Base-by-base conservation (phyloP, 2,888 invertebrate genomes). In the Hesperia comma region DNA sequence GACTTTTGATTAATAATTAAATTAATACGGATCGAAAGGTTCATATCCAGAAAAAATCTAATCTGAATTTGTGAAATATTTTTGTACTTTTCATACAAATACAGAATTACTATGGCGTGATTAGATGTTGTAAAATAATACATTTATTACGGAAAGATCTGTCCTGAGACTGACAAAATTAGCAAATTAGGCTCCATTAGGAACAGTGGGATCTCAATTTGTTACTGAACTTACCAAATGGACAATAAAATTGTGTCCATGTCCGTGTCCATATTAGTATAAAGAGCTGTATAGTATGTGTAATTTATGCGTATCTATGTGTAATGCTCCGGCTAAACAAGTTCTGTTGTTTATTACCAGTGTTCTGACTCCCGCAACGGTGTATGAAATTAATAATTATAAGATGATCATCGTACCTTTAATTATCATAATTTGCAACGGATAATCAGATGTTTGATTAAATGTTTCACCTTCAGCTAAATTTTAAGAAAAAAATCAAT, bases 241-340 rank as follows among this genome's bases (percentile, higher is more conserved):
- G 41, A 41, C 43, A 43, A 8, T 15, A 43, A n/a, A n/a, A n/a
- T n/a, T n/a, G n/a, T n/a, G 15, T 46, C 17, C 12, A 46, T 46
- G 46, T 46, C 8, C 8, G 46, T 46, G 46, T 46, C 46, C 15
- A 46, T 46, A 46, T 46, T 46, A 46, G 15, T 46, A 17, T 46
- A 46, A 46, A 46, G 1, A 46, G 46, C 46, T 46, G 46, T 46
- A 46, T 46, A 46, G 17, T 46, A 17, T 46, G 46, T 12, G 7
- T 46, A 12, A 12, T 15, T 8, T 46, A 46, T 17, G 17, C 46
- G 17, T 15, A 12, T 46, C 2, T n/a, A n/a, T n/a, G n/a, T 8
- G 46, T 46, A 49, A 49, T 10, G 10, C 7, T 12, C 49, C 19
- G 49, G 19, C 49, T 49, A 12, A 19, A 49, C 19, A 21, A 49